Percentiles rank a stretch among this genome's conserved stretches.
phyloP scores from a whole-genome alignment of 92 coral and sea anemone genomes.

The Desmophyllum pertusum region DNA sequence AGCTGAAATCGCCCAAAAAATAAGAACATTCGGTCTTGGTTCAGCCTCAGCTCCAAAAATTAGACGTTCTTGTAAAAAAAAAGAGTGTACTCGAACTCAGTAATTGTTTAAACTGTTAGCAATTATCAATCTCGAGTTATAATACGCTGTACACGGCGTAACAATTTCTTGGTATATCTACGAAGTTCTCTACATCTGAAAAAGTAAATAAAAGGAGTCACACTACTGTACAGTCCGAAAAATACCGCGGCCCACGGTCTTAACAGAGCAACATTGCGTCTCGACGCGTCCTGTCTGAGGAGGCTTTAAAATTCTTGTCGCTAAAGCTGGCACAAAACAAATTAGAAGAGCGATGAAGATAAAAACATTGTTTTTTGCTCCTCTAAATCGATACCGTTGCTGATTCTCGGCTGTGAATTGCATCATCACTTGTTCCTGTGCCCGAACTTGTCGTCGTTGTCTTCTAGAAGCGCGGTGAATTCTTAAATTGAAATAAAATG shows the following conservation, averaged over 20 bases:
- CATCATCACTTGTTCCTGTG: neutral
- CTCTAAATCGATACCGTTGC: neutral
- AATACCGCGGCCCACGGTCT: neutral
- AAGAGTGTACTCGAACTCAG: no score
- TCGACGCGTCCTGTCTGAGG: neutral
- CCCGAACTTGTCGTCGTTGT: neutral
- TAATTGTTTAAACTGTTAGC: no score
- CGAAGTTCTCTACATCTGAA: slow-evolving; percentile 12
- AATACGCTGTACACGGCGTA: no score
- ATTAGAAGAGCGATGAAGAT: neutral
- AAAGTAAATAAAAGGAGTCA: slow-evolving; percentile 16
- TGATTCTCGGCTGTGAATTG: neutral
- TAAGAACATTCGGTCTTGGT: no score
- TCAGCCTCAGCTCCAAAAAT: no score
- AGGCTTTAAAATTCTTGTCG: neutral
- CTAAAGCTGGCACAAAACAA: slow-evolving; percentile 13
- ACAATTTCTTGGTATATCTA: neutral
- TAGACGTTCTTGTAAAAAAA: no score
- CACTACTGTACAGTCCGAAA: neutral
- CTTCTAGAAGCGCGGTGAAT: neutral
- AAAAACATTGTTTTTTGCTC: slow-evolving; percentile 10
- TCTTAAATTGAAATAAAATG: slow-evolving; percentile 2
- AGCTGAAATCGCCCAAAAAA: no score
- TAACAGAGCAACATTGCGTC: neutral
- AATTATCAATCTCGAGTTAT: no score